Evolutionary conservation across 2,113 vertebrate genomes (phyloP).

Genomic region (Otus sunia): DNA sequence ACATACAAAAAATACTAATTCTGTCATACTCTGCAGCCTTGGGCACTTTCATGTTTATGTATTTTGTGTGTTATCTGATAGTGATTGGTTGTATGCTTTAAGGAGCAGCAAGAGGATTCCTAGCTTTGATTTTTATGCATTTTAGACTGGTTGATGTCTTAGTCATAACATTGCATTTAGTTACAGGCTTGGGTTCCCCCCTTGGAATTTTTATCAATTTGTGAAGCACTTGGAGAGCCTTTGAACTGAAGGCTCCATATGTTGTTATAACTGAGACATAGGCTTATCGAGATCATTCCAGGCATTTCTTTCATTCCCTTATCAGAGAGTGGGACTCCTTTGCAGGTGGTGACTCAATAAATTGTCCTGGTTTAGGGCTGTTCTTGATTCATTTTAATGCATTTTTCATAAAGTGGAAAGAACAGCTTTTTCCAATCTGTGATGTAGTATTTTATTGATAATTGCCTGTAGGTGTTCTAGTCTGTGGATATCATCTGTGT

Average conservation of each 20-base stretch:
- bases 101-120: not conserved
- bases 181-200: not conserved
- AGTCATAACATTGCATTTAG: not conserved
- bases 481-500: not conserved
- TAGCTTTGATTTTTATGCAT: not conserved
- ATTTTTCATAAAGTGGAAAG: not conserved
- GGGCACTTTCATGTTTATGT: not conserved
- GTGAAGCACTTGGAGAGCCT: not conserved
- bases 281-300: constrained; percentile 11
- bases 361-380: not conserved
- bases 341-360: not conserved
- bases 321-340: not conserved
- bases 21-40: not conserved
- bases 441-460: not conserved
- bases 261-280: not conserved
- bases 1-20: not conserved
- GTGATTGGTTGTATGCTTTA: not conserved
- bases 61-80: not conserved
- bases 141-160: not conserved
- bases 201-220: not conserved
- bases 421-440: not conserved
- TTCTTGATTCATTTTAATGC: not conserved
- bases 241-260: not conserved
- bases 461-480: not conserved
- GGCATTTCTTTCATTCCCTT: constrained; percentile 18